phyloP scores from a whole-genome alignment of 2,888 invertebrate genomes.

The Nemotelus nigrinus region DNA sequence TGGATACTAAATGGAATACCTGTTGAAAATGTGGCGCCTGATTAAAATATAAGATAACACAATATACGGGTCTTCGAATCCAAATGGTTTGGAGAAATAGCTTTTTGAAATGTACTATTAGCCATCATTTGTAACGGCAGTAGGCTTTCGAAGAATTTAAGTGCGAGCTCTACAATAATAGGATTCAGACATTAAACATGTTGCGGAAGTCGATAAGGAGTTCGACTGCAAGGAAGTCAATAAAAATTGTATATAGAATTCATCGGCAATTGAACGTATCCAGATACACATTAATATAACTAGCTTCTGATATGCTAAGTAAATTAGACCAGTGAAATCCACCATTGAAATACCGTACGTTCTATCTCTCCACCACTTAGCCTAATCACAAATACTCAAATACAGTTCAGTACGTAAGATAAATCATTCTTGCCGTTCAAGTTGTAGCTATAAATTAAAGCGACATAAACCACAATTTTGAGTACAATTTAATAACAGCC shows the following conservation, averaged over 20 bases:
- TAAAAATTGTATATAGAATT: too few relatives aligned
- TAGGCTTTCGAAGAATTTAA: too few relatives aligned
- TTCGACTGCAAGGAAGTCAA: too few relatives aligned
- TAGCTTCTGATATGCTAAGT: not conserved
- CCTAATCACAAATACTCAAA: conserved; percentile 15
- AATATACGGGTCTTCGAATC: conserved; percentile 1
- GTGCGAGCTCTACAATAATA: too few relatives aligned
- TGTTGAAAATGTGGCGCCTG: conserved; percentile 39
- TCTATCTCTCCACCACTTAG: conserved; percentile 15
- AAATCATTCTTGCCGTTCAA: conserved; percentile 26
- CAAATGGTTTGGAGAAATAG: not conserved
- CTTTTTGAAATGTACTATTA: too few relatives aligned
- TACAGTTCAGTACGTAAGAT: not conserved
- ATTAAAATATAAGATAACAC: conserved; percentile 39
- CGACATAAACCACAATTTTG: conserved; percentile 45
- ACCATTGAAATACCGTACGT: not conserved
- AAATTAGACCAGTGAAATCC: not conserved
- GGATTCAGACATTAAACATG: too few relatives aligned
- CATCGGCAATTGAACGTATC: too few relatives aligned
- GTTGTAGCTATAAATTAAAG: conserved; percentile 41
- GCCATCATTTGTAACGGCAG: too few relatives aligned
- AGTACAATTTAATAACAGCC: conserved; percentile 44
- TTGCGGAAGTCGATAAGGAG: too few relatives aligned
- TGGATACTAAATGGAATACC: conserved; percentile 30
- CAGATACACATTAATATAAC: too few relatives aligned